phyloP scores from a whole-genome alignment of 2,113 vertebrate species.

The Carlito syrichta region DNA sequence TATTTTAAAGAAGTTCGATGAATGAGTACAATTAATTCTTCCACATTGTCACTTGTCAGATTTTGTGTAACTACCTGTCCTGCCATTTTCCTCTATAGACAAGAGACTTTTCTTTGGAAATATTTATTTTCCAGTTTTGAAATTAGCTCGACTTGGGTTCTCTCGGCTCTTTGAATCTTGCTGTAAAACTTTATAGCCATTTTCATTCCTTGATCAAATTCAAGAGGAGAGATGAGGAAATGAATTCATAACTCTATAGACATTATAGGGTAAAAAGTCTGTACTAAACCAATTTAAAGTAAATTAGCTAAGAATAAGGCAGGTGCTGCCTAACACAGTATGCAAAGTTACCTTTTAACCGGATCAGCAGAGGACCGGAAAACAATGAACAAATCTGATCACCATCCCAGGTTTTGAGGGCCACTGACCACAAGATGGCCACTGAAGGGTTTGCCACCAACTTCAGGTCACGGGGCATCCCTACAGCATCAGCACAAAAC shows the following conservation, averaged over 20 bases:
- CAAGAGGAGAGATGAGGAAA: slow-evolving; percentile 42
- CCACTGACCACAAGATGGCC: background rate
- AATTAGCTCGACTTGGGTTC: background rate
- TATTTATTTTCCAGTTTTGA: slow-evolving; percentile 17
- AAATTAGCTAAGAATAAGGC: slow-evolving; percentile 61
- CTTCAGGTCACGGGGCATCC: slow-evolving; percentile 57
- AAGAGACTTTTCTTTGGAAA: slow-evolving; percentile 17
- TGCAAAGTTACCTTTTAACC: slow-evolving; percentile 71
- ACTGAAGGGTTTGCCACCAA: background rate
- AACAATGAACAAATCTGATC: slow-evolving; percentile 66
- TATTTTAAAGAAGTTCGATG: background rate
- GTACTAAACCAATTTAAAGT: slow-evolving; percentile 75
- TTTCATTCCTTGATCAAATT: slow-evolving; percentile 65
- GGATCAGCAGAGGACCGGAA: slow-evolving; percentile 47
- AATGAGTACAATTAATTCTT: background rate
- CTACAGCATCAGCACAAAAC: slow-evolving; percentile 73
- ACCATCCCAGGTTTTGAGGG: slow-evolving; percentile 25
- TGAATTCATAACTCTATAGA: slow-evolving; percentile 59
- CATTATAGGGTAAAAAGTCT: slow-evolving; percentile 57
- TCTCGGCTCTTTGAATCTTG: background rate
- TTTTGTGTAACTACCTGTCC: background rate
- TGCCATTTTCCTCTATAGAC: background rate
- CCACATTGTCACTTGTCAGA: background rate
- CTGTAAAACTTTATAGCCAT: background rate
- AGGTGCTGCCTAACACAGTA: slow-evolving; percentile 58